phyloP scores from a whole-genome alignment of 2,888 invertebrate genomes.

The Gryllus longicercus region DNA sequence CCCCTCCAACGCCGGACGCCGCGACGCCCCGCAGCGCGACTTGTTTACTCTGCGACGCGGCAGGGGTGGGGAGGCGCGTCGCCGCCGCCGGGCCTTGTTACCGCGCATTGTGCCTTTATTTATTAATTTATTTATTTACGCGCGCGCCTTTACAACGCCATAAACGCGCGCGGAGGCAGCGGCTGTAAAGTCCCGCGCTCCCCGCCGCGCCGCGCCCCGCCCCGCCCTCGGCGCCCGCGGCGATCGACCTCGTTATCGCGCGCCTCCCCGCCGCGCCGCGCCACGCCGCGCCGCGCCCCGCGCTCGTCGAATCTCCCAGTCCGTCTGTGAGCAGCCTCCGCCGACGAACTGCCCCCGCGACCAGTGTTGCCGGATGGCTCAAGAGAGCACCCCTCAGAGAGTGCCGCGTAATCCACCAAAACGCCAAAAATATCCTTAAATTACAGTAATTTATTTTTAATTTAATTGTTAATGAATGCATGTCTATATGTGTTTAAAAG shows the following conservation, averaged over 20 bases:
- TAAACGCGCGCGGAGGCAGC: constrained; percentile 1
- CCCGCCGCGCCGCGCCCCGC: not conserved
- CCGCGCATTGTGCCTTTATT: constrained; percentile 17
- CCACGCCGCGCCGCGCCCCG: not conserved
- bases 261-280: not conserved
- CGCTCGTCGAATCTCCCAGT: not conserved
- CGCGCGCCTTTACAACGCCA: constrained; percentile 2
- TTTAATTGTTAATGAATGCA: too few relatives aligned
- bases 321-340: not conserved
- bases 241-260: not conserved
- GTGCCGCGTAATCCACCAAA: too few relatives aligned
- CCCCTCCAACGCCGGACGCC: too few relatives aligned
- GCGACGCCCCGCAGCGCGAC: not conserved
- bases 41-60: not conserved
- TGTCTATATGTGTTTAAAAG: too few relatives aligned
- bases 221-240: not conserved
- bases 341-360: too few relatives aligned
- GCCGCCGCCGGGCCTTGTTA: not conserved
- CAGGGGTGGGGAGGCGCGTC: too few relatives aligned
- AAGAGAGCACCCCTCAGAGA: too few relatives aligned
- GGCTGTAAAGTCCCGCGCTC: not conserved
- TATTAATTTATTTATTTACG: constrained; percentile 17
- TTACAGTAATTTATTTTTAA: too few relatives aligned
- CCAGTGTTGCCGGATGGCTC: too few relatives aligned
- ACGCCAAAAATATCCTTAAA: too few relatives aligned